phyloP scores from a whole-genome alignment of 1,140 invertebrate species.

The Notospermus geniculatus region DNA sequence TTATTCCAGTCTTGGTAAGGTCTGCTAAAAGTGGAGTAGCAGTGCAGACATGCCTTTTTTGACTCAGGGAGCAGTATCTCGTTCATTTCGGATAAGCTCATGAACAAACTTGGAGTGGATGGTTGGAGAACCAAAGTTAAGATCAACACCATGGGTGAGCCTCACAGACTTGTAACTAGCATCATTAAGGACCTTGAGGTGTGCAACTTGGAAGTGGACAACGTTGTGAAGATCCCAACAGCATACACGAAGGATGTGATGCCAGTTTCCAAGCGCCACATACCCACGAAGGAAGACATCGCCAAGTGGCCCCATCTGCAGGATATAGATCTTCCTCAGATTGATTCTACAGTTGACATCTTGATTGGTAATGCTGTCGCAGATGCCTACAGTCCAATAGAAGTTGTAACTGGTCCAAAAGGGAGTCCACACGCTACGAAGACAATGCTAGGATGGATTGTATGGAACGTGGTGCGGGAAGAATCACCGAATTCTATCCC shows the following conservation, averaged over 20 bases:
- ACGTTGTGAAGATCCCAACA: background rate
- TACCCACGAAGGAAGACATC: background rate
- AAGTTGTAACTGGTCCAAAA: background rate
- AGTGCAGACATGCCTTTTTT: slow-evolving; percentile 11
- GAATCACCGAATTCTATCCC: background rate
- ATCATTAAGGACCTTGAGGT: slow-evolving; percentile 4
- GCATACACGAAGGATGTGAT: background rate
- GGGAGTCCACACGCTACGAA: background rate
- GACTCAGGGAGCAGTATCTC: slow-evolving; percentile 19
- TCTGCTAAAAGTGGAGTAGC: background rate
- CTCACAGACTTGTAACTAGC: background rate
- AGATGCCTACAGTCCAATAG: background rate
- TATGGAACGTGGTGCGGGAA: background rate
- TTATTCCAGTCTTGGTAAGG: slow-evolving; percentile 11
- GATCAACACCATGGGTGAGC: background rate
- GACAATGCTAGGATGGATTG: slow-evolving; percentile 6
- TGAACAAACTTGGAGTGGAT: slow-evolving; percentile 7
- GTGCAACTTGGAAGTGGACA: background rate
- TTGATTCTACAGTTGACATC: background rate
- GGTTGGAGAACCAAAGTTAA: slow-evolving; percentile 3
- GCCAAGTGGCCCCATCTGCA: slow-evolving; percentile 11
- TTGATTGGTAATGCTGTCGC: background rate
- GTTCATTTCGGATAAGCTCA: slow-evolving; percentile 10
- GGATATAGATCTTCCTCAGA: background rate
- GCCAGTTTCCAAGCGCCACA: slow-evolving; percentile 7